Percentiles rank a stretch among this genome's conserved stretches.
Evolutionary conservation across 2,797 vertebrate genomes (phyloP).

Genomic region (Sebastes nivosus): DNA sequence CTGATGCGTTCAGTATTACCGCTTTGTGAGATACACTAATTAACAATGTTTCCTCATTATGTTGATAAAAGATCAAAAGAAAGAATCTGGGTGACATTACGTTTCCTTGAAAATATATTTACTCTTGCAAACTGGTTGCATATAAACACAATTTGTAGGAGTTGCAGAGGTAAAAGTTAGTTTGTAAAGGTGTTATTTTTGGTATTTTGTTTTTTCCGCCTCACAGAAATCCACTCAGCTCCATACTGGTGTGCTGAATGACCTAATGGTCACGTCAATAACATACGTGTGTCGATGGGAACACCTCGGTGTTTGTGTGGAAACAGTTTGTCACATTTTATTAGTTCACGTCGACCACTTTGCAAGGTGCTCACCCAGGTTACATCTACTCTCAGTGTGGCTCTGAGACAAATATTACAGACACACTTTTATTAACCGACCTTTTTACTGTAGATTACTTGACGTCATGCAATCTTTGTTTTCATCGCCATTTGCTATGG

Average conservation of each 20-base stretch:
- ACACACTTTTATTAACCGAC: constrained; percentile 65
- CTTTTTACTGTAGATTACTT: constrained; percentile 57
- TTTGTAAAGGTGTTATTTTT: constrained; percentile 18
- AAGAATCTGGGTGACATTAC: not conserved
- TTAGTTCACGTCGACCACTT: constrained; percentile 70
- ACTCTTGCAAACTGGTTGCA: not conserved
- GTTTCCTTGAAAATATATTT: not conserved
- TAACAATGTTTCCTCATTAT: not conserved
- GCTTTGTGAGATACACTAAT: not conserved
- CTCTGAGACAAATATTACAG: constrained; percentile 58
- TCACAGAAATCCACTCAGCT: constrained; percentile 20
- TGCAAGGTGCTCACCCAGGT: constrained; percentile 47
- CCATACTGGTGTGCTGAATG: constrained; percentile 43
- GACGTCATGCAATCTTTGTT: constrained; percentile 73
- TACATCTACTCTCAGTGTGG: constrained; percentile 48
- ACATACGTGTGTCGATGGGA: constrained; percentile 55
- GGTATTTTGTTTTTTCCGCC: constrained; percentile 12
- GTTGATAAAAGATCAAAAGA: not conserved
- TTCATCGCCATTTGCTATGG: constrained; percentile 76
- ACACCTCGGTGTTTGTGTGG: constrained; percentile 77
- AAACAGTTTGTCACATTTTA: constrained; percentile 82
- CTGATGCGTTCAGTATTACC: not conserved
- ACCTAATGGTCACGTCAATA: constrained; percentile 65
- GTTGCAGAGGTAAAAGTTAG: not conserved
- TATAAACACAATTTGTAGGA: not conserved